Evolutionary conservation across 1,140 invertebrate species (phyloP).

Genomic region (Lordiphosa clarofinis): DNA sequence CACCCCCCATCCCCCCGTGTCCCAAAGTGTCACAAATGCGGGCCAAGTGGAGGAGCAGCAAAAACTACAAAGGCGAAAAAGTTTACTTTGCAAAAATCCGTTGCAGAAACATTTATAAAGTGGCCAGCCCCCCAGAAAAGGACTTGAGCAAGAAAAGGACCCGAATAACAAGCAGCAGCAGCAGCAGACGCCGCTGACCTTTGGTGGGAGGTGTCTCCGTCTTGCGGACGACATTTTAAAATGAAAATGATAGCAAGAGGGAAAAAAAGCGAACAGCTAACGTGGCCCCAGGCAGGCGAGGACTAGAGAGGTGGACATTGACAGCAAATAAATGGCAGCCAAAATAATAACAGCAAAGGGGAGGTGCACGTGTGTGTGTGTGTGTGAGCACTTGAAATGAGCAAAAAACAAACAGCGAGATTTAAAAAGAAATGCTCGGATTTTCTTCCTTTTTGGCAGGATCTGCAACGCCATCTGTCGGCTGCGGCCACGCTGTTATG

Average conservation of each 20-base stretch:
- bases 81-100: slow-evolving; percentile 77
- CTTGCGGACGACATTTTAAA: slow-evolving; percentile 69
- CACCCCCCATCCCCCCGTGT: slow-evolving; percentile 5
- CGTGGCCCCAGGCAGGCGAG: slow-evolving; percentile 28
- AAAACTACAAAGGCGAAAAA: slow-evolving; percentile 76
- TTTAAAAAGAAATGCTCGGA: slow-evolving; percentile 17
- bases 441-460: slow-evolving; percentile 33
- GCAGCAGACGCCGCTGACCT: slow-evolving; percentile 55
- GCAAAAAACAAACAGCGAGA: slow-evolving; percentile 21
- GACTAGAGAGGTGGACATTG: slow-evolving; percentile 45
- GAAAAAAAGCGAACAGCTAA: slow-evolving; percentile 21
- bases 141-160: slow-evolving; percentile 48
- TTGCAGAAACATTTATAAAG: slow-evolving; percentile 77
- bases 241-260: slow-evolving; percentile 72
- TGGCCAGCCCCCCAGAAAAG: slow-evolving; percentile 21
- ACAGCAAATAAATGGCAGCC: slow-evolving; percentile 77
- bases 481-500: neutral
- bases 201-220: slow-evolving; percentile 48
- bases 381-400: slow-evolving; percentile 23
- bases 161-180: slow-evolving; percentile 46
- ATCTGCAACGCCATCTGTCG: slow-evolving; percentile 31
- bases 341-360: slow-evolving; percentile 76
- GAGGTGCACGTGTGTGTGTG: slow-evolving; percentile 36
- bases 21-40: slow-evolving; percentile 68
- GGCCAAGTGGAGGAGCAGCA: slow-evolving; percentile 36